Evolutionary conservation across 2,888 invertebrate species (phyloP), one percentile per base, ranked within the genome.

Genomic region (Xanthorhoe spadicearia): DNA sequence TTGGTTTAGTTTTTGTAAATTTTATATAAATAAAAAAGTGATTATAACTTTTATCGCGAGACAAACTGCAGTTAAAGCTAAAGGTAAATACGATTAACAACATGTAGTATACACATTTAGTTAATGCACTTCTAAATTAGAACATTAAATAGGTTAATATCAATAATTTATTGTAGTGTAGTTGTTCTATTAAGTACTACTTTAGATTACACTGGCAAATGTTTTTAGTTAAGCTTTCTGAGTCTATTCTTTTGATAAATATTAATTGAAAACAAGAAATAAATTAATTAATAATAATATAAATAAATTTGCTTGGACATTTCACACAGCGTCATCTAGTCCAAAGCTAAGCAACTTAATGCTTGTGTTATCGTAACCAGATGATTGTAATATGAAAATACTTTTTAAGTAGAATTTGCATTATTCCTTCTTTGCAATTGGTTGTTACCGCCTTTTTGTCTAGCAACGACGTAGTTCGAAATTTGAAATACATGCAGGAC

Each of bases 1-100:
- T 51, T 51, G 51, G 51, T 10, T 49, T 66, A 55, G 43, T 62
- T 32, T 52, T 51, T 32, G 2, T 13, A 46, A n/a, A 15, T 17
- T 43, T 43, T 17, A 17, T 6, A 46, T 15, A 15, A 15, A 17
- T 48, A 48, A 13, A 13, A 55, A 23, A 50, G 5, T 19, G 6
- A 51, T 23, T 51, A 51, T 50, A 23, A 19, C 51, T 23, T 3
- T n/a, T 13, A 51, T 51, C 51, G 23, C 51, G 51, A 51, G 51
- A 51, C 51, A 51, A 51, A 23, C 51, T n/a, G 51, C 23, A 51
- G 19, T 51, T 51, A 51, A 51, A 23, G 51, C 13, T 51, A 51
- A 51, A 23, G 13, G 51, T 23, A 23, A 9, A 51, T 51, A 51
- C 51, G 51, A 51, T 51, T 51, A 51, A 23, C 51, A 13, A 23